Evolutionary conservation across 2,797 vertebrate species (phyloP).

Genomic region (Discoglossus pictus): DNA sequence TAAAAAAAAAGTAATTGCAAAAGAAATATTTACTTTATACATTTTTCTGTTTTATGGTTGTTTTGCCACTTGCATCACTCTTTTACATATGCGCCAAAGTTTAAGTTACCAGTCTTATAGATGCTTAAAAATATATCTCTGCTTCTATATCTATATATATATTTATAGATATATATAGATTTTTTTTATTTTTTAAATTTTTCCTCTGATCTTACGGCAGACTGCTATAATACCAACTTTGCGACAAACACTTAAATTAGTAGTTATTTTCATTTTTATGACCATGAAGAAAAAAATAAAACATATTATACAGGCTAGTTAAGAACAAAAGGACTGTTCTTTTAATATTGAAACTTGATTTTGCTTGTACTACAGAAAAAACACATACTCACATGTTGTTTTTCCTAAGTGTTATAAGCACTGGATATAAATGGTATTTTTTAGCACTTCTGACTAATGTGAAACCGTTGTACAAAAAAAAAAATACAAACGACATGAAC

Average conservation of each 20-base stretch:
- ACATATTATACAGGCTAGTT: slow-evolving; percentile 82
- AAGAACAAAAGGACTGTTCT: slow-evolving; percentile 91
- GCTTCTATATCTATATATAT: too few relatives aligned
- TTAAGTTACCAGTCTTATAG: too few relatives aligned
- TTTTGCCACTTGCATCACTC: too few relatives aligned
- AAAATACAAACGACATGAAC: slow-evolving; percentile 91
- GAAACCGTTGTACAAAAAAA: slow-evolving; percentile 95
- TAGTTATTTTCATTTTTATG: slow-evolving; percentile 81
- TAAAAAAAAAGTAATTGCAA: too few relatives aligned
- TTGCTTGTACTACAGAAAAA: slow-evolving; percentile 81
- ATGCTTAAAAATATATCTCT: too few relatives aligned
- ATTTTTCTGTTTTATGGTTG: slow-evolving; percentile 60
- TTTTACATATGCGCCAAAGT: too few relatives aligned
- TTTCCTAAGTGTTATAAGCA: slow-evolving; percentile 98
- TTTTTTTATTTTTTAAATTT: too few relatives aligned
- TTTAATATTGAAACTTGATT: slow-evolving; percentile 96
- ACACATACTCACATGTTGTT: slow-evolving; percentile 84
- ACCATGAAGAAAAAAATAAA: slow-evolving; percentile 80
- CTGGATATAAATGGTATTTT: slow-evolving; percentile 99
- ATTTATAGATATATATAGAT: too few relatives aligned
- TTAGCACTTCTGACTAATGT: slow-evolving; percentile 99
- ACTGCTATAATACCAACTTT: slow-evolving; percentile 74
- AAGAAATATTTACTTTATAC: slow-evolving; percentile 47
- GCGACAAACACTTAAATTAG: slow-evolving; percentile 79
- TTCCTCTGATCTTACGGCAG: slow-evolving; percentile 68